Percentiles rank a stretch among this genome's conserved stretches.
Conservation (phyloP, 2,113 vertebrate species). For the Rhineura floridana region DNA sequence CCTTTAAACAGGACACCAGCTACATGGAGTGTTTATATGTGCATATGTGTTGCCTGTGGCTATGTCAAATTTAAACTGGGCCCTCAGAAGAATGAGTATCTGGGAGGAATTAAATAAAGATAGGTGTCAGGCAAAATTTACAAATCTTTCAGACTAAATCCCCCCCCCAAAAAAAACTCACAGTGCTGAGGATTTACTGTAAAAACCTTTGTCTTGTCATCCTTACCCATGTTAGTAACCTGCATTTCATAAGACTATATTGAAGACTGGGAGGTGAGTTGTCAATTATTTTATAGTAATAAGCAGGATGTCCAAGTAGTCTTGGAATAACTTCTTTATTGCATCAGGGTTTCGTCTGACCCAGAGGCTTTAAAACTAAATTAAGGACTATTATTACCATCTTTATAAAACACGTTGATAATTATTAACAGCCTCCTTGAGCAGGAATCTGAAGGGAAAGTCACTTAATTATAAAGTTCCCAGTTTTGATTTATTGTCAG, state of each 20-base stretch:
- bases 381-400: conserved; percentile 35
- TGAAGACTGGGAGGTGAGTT: conserved; percentile 6
- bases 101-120: not conserved
- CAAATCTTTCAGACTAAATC: not conserved
- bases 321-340: conserved; percentile 32
- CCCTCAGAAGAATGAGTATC: not conserved
- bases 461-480: not conserved
- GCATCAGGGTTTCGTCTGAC: conserved; percentile 21
- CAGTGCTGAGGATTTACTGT: not conserved
- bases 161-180: not conserved
- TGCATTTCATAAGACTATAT: conserved; percentile 2
- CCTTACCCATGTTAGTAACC: not conserved
- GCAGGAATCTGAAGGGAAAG: not conserved
- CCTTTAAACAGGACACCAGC: not conserved
- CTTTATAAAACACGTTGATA: conserved; percentile 34
- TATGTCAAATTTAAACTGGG: not conserved
- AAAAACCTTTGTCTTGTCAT: not conserved
- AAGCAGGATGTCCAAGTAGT: conserved; percentile 25
- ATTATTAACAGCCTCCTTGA: not conserved
- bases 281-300: conserved; percentile 26
- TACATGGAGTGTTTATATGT: not conserved
- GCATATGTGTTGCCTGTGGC: not conserved
- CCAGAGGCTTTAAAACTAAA: conserved; percentile 36
- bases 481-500: not conserved
- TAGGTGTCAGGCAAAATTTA: not conserved